Base-by-base conservation (phyloP, 1,140 invertebrate species). In the Drosophila trapezifrons region DNA sequence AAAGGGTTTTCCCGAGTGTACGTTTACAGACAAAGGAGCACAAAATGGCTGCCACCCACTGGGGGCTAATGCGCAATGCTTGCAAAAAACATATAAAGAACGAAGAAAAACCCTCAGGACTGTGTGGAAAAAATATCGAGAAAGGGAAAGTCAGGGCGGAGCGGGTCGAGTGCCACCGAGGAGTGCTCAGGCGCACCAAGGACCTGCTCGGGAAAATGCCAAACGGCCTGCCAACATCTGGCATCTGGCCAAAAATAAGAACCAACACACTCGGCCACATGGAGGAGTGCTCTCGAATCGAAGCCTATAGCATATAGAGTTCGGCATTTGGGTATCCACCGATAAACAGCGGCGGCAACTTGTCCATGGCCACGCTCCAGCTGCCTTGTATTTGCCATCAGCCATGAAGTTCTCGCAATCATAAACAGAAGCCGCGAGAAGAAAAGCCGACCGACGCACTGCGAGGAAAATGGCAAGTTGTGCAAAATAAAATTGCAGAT, bases 381-480 rank as follows among this genome's bases (percentile, higher is more conserved):
- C 66, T 59, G 54, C 66, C 66, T 72, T 69, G 65, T 69, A 54
- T 38, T 49, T 58, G 65, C 65, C 65, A 70, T 54, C 46, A 67
- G 60, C 62, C 65, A 40, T 69, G 70, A 65, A 74, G 78, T 74
- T 78, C 64, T 59, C 18, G 45, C 65, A 71, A 70, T 78, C 81
- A 77, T 80, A 85, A 85, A 76, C 81, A 80, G 72, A 42, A 32
- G 62, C n/a, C n/a, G n/a, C n/a, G n/a, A n/a, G n/a, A n/a, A 63
- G 45, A 63, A 62, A 35, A 47, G 58, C 42, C 43, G 40, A 55
- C 49, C 7, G 3, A 63, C 46, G 63, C 47, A 70, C 66, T 51
- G 42, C 25, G 29, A 32, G 29, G 22, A 52, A 60, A 52, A 69
- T 35, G 29, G 37, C 51, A 54, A 52, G 49, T 52, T 52, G 49